phyloP scores from a whole-genome alignment of 2,888 invertebrate genomes.

The Anorthoa munda region DNA sequence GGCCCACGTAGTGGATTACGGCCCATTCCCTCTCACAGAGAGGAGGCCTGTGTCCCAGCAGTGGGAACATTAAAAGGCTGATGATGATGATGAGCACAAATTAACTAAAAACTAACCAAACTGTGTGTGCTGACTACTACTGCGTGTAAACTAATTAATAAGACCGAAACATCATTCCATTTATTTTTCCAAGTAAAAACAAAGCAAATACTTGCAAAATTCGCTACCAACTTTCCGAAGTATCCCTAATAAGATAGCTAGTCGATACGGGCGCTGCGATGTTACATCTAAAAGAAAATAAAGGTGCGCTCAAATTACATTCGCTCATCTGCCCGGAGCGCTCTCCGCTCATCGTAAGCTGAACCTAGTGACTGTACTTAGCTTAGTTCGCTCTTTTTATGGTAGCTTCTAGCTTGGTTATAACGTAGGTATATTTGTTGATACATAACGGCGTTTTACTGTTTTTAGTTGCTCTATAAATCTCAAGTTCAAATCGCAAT shows the following conservation, averaged over 20 bases:
- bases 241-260: neutral
- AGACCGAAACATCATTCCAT: neutral
- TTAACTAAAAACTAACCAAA: too few relatives aligned
- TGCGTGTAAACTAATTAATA: neutral
- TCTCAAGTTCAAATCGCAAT: too few relatives aligned
- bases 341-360: conserved; percentile 25
- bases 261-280: conserved; percentile 20
- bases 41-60: too few relatives aligned
- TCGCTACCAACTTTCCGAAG: neutral
- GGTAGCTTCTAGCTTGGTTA: conserved; percentile 3
- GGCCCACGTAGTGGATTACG: too few relatives aligned
- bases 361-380: conserved; percentile 22
- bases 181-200: neutral
- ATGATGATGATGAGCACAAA: too few relatives aligned
- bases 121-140: too few relatives aligned
- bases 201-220: conserved; percentile 11
- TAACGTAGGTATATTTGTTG: neutral
- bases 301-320: conserved; percentile 29
- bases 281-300: conserved; percentile 30
- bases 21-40: too few relatives aligned
- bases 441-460: neutral
- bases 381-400: conserved; percentile 9
- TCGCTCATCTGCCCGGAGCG: conserved; percentile 31
- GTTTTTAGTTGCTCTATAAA: neutral
- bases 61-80: too few relatives aligned